phyloP scores from a whole-genome alignment of 2,888 invertebrate genomes.

The Agrilus biguttatus region DNA sequence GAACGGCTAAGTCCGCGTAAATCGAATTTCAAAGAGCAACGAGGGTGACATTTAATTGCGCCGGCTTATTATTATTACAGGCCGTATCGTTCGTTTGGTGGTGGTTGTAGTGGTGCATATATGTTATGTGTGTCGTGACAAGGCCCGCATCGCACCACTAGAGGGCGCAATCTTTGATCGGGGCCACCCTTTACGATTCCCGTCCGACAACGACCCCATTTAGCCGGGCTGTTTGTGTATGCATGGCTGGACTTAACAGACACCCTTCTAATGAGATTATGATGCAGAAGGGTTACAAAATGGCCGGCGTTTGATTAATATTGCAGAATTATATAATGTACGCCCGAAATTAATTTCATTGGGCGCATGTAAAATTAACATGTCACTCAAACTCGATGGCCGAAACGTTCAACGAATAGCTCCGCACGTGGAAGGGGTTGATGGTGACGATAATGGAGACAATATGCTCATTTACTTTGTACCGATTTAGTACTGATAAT shows the following conservation, averaged over 20 bases:
- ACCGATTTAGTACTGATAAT: no score
- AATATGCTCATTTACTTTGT: background rate
- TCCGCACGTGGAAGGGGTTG: background rate
- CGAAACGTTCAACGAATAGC: background rate
- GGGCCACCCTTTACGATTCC: conserved; percentile 17
- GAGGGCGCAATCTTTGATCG: conserved; percentile 18
- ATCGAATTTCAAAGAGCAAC: conserved; percentile 29
- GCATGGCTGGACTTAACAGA: conserved; percentile 29
- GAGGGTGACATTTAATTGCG: conserved; percentile 24
- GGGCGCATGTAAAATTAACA: conserved; percentile 10
- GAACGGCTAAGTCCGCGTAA: conserved; percentile 14
- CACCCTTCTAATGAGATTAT: conserved; percentile 35
- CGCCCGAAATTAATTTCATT: conserved; percentile 11
- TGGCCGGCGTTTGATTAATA: conserved; percentile 25
- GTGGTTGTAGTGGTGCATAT: no score
- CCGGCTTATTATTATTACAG: conserved; percentile 19
- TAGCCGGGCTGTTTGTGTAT: conserved; percentile 21
- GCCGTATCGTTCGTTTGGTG: conserved; percentile 11
- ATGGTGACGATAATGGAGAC: background rate
- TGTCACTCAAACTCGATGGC: conserved; percentile 4
- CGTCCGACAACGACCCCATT: conserved; percentile 14
- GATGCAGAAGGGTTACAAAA: conserved; percentile 32
- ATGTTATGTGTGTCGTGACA: conserved; percentile 1
- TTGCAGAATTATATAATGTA: conserved; percentile 15
- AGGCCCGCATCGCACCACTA: conserved; percentile 10